Evolutionary conservation across 2,888 invertebrate species (phyloP).

Genomic region (Macrosoma leucophasiata): DNA sequence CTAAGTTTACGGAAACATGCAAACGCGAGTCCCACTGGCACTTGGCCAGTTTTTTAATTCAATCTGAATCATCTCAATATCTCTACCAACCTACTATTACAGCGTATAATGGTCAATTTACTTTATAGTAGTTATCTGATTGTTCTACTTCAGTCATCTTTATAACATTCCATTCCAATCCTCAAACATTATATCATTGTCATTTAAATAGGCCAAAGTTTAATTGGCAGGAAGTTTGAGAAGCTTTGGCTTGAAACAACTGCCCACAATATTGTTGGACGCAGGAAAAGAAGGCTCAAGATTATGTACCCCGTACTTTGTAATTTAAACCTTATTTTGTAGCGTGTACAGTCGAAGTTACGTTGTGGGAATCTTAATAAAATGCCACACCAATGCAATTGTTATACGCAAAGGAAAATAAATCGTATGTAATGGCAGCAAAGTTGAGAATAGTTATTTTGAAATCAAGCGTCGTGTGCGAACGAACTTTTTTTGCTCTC

Average conservation of each 20-base stretch:
- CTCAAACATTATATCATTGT: too few relatives aligned
- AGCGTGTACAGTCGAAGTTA: slow-evolving; percentile 22
- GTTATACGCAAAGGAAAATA: slow-evolving; percentile 19
- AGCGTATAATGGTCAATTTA: too few relatives aligned
- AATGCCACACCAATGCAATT: slow-evolving; percentile 51
- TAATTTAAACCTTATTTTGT: slow-evolving; percentile 22
- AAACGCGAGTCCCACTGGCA: too few relatives aligned
- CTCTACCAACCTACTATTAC: too few relatives aligned
- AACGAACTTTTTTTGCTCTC: slow-evolving; percentile 55
- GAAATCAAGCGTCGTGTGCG: slow-evolving; percentile 35
- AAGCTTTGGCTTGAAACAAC: slow-evolving; percentile 54
- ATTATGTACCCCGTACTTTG: too few relatives aligned
- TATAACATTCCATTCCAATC: too few relatives aligned
- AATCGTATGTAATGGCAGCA: neutral
- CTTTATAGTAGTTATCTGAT: too few relatives aligned
- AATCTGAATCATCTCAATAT: too few relatives aligned
- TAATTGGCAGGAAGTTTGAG: slow-evolving; percentile 41
- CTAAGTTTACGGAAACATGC: too few relatives aligned
- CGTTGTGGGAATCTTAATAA: slow-evolving; percentile 23
- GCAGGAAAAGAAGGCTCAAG: too few relatives aligned
- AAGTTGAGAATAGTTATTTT: slow-evolving; percentile 23
- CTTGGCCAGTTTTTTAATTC: too few relatives aligned
- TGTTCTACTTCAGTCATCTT: too few relatives aligned
- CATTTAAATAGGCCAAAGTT: slow-evolving; percentile 23
- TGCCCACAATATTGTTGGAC: slow-evolving; percentile 64